Evolutionary conservation across 1,140 invertebrate species (phyloP).

Genomic region (Agrypnia vestita): DNA sequence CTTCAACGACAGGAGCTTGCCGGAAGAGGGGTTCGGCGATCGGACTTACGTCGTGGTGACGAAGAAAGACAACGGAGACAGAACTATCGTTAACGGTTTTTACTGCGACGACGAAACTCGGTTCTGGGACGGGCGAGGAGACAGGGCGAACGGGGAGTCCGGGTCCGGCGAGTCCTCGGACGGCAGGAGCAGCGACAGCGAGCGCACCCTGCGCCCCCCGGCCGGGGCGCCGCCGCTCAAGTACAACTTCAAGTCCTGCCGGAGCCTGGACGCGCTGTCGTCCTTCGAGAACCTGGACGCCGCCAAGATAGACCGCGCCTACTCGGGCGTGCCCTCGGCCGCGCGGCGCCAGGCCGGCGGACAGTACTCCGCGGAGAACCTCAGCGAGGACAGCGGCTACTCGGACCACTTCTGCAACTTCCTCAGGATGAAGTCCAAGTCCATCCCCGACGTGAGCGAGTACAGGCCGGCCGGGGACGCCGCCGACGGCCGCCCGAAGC

Average conservation of each 20-base stretch:
- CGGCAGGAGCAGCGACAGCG: conserved; percentile 57
- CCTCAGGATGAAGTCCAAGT: conserved; percentile 67
- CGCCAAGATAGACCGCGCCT: conserved; percentile 64
- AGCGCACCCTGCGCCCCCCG: conserved; percentile 53
- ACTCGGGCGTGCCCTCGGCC: conserved; percentile 61
- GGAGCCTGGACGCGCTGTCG: conserved; percentile 72
- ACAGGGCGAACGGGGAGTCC: conserved; percentile 63
- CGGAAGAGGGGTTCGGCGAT: conserved; percentile 62
- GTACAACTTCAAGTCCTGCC: conserved; percentile 68
- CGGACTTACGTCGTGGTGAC: conserved; percentile 62
- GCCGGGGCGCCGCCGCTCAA: conserved; percentile 64
- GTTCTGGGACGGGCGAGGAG: conserved; percentile 61
- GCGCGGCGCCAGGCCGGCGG: conserved; percentile 63
- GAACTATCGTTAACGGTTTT: conserved; percentile 17
- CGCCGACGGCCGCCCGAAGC: conserved; percentile 18
- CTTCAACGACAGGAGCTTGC: conserved; percentile 49
- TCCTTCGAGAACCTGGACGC: conserved; percentile 69
- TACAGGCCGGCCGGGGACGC: neutral
- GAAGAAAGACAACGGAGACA: conserved; percentile 26
- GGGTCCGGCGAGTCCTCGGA: conserved; percentile 65
- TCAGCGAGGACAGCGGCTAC: conserved; percentile 84
- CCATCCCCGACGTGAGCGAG: conserved; percentile 67
- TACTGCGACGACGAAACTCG: conserved; percentile 49
- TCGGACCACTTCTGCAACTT: conserved; percentile 74
- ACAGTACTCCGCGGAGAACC: conserved; percentile 80